Percentiles rank a stretch among this genome's conserved stretches.
phyloP scores from a whole-genome alignment of 2,797 vertebrate species.

The Semaprochilodus insignis region DNA sequence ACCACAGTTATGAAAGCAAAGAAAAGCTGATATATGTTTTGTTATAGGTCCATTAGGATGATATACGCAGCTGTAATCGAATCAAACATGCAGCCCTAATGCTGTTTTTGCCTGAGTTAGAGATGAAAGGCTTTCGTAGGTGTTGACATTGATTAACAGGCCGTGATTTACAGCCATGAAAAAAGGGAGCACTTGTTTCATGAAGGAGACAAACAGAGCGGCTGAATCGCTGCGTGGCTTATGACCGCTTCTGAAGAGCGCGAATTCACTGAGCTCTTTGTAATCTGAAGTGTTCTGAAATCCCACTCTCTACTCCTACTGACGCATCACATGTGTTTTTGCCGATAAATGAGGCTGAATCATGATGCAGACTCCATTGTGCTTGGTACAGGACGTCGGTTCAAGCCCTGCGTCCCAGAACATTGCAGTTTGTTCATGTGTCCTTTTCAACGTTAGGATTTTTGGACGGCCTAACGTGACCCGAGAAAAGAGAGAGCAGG shows the following conservation, averaged over 20 bases:
- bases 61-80: not conserved
- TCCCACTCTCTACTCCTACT: constrained; percentile 59
- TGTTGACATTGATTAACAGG: constrained; percentile 36
- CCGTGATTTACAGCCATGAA: constrained; percentile 21
- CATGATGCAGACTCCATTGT: constrained; percentile 35
- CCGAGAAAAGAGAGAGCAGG: not conserved
- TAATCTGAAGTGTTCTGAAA: constrained; percentile 55
- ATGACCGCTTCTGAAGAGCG: constrained; percentile 29
- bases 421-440: not conserved
- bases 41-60: not conserved
- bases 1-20: constrained; percentile 8
- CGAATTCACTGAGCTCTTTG: constrained; percentile 51
- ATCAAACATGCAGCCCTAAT: constrained; percentile 25
- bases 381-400: constrained; percentile 36
- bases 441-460: constrained; percentile 10
- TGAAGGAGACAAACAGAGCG: constrained; percentile 9
- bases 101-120: not conserved
- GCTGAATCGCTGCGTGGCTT: constrained; percentile 28
- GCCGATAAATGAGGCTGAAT: constrained; percentile 48
- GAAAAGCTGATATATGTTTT: not conserved
- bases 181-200: constrained; percentile 21
- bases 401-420: constrained; percentile 10
- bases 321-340: constrained; percentile 49
- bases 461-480: not conserved
- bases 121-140: constrained; percentile 17